Evolutionary conservation across 2,113 vertebrate species (phyloP), one percentile per base, ranked within the genome.

Genomic region (Phoenicopterus ruber): DNA sequence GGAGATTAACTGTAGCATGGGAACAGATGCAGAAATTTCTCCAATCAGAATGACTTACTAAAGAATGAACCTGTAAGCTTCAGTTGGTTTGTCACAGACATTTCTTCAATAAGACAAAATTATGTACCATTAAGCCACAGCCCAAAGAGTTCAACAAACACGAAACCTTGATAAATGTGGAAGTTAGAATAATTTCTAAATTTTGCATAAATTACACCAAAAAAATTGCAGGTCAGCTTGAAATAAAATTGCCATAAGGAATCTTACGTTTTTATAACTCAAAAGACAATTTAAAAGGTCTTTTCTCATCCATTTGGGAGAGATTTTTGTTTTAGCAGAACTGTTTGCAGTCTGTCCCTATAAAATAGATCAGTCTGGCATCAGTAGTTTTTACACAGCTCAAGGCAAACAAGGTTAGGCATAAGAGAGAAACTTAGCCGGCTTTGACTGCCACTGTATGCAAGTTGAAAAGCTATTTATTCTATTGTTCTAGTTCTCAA

Each of bases 81-180:
- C 52, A 65, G 72, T n/a, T 76, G 78, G 38, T 54, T 93, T 72
- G 63, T 73, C 78, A 76, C 32, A 54, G 84, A 72, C 59, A 71
- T 86, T 89, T 89, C 87, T 89, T 97, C 83, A 97, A 88, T 90
- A 79, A 95, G 63, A 89, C 71, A 91, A 93, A 90, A 96, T 87
- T 69, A 88, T 20, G 29, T 90, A 58, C 38, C 54, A 91, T 92
- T 94, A 96, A 93, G 69, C 82, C 79, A 85, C 80, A 69, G 82
- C 82, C 61, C 59, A 77, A 69, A 71, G 81, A 85, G 46, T 93
- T 94, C 83, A 52, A 49, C 38, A 90, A 94, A 93, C 47, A 74
- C 47, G 77, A 94, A 96, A 87, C 76, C 65, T 94, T 90, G 78
- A 97, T 81, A 97, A 95, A 96, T 69, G 52, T 7, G 50, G n/a